Conservation (phyloP, 2,113 vertebrate species). For the Heloderma charlesbogerti region DNA sequence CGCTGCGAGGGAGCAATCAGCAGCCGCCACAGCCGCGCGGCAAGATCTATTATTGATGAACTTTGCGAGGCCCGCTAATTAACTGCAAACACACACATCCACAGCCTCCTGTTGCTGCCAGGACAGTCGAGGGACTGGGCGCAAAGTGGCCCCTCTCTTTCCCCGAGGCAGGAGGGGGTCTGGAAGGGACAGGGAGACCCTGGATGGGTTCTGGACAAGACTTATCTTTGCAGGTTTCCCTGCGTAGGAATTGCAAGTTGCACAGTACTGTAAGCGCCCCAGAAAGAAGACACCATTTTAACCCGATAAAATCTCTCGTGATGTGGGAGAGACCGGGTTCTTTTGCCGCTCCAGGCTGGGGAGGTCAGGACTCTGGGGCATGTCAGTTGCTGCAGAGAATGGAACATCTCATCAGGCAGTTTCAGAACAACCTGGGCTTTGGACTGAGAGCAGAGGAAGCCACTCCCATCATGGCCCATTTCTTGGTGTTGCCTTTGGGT, state of each 20-base stretch:
- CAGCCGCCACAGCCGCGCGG: constrained; percentile 64
- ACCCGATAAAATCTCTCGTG: background rate
- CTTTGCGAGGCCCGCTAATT: constrained; percentile 83
- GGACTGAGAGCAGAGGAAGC: too few species aligned
- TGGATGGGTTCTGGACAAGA: too few species aligned
- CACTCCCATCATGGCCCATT: too few species aligned
- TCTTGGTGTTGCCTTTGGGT: too few species aligned
- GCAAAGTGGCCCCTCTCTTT: background rate
- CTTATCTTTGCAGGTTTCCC: background rate
- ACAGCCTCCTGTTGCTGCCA: background rate
- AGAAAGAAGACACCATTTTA: background rate
- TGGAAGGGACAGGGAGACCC: too few species aligned
- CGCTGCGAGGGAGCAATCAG: constrained; percentile 80
- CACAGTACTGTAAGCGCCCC: too few species aligned
- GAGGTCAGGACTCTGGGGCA: background rate
- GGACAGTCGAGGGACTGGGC: background rate
- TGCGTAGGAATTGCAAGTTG: too few species aligned
- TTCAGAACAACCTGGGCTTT: too few species aligned
- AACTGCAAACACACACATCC: constrained; percentile 74
- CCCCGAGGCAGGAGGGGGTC: background rate
- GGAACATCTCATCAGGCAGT: too few species aligned
- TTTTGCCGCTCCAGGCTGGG: background rate
- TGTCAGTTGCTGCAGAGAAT: background rate
- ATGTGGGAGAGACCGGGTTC: too few species aligned
- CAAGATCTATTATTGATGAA: constrained; percentile 89